Evolutionary conservation across 2,113 vertebrate genomes (phyloP), one percentile per base, ranked within the genome.

Genomic region (Mus pahari): DNA sequence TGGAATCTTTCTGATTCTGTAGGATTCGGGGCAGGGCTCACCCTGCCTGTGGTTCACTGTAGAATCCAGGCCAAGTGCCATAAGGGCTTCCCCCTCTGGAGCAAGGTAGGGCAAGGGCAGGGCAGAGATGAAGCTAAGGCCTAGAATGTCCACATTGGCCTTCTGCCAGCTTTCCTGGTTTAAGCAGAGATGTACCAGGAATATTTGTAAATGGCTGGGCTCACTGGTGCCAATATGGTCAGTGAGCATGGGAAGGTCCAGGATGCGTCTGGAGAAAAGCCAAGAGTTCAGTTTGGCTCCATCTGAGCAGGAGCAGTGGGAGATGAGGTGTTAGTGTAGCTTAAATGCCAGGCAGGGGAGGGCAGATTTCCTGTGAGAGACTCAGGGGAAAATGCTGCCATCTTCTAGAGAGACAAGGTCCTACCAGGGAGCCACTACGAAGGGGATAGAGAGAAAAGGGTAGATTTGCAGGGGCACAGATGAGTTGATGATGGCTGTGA

Each of bases 341-440:
- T 71, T 64, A 39, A 53, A 45, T 10, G 26, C 58, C 81, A 89
- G 53, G 86, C 74, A 9, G 20, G 8, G 60, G 36, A 70, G 55
- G 66, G 31, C 45, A 60, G 58, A 33, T 3, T 7, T 6, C 58
- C 79, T 4, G 6, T 7, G 6, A 64, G 33, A 55, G 45, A 1
- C 28, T 26, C 42, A 48, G n/a, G 1, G 13, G 5, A 55, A 92
- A 62, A 77, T 64, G 33, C 20, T 45, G 5, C 31, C 60, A 13
- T n/a, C 55, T 33, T 42, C 5, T 2, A 13, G 10, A 66, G 70
- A 19, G 33, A 36, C 36, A 78, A 77, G 16, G 60, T 64, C 58
- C 58, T 88, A 28, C 24, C 74, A 6, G 0, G 20, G n/a, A 75
- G 74, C n/a, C 31, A 20, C 39, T 9, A 9, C 0, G 1, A 70